Evolutionary conservation across 2,888 invertebrate genomes (phyloP), one percentile per base, ranked within the genome.

Genomic region (Leptopilina syphax): DNA sequence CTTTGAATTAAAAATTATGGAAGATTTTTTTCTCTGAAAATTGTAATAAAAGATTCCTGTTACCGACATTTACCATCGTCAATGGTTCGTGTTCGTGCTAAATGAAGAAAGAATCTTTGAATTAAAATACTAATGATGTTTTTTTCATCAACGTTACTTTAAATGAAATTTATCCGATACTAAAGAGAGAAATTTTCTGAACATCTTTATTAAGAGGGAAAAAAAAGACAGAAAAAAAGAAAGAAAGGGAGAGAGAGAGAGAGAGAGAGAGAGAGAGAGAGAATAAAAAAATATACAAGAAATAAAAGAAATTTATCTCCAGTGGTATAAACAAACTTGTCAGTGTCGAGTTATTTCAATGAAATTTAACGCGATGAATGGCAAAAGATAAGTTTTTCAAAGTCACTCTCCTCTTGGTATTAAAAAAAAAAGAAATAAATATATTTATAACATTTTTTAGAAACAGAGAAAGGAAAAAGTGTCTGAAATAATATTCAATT

Each of bases 361-460:
- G 57, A 73, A 73, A 73, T 73, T 73, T 73, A 57, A 73, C 57
- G 57, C 73, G 73, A 73, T 57, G 73, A 73, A 73, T 73, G 73
- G 54, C 73, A 73, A 73, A 73, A 73, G 57, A 73, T 27, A 27
- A 73, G 54, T 73, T 73, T 73, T 54, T 73, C 70, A 73, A 27
- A 34, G 34, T 34, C 34, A 34, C 34, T 34, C 34, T 4, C 4
- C 34, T 34, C 4, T 34, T 3, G 3, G 5, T 47, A 47, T 47
- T 5, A 12, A 12, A 1, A 6, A 24, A n/a, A 24, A 7, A 70
- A 70, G 34, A 57, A n/a, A 73, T 13, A 73, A 73, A 44, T 44
- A 44, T 44, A 44, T 44, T 6, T 44, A 44, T 44, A 44, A 44
- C 44, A 6, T 44, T 34, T 27, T 60, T 57, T 57, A 34, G 34